These are phyloP conservation scores for Sarotherodon lohbergeri DNA, from an alignment of 2,113 vertebrate genomes.

Conservation along the genomic window DNA sequence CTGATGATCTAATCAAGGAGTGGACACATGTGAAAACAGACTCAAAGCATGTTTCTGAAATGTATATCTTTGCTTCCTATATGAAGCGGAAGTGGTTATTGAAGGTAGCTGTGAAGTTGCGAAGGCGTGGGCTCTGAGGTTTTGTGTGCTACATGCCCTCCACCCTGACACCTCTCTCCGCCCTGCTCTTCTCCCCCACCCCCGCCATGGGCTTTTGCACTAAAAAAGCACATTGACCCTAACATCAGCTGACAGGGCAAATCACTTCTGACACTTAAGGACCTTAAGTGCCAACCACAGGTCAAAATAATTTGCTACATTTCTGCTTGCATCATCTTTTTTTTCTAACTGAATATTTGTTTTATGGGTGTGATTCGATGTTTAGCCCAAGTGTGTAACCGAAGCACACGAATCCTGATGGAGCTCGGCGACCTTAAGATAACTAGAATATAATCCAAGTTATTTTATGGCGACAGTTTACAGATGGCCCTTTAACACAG, in stretches of 20 bases:
- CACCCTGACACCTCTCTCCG: conserved; percentile 47
- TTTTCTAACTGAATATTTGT: background rate
- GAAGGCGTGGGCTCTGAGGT: conserved; percentile 30
- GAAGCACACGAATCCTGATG: background rate
- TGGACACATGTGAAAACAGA: background rate
- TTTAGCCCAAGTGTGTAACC: background rate
- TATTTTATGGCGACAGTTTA: background rate
- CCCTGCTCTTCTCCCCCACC: background rate
- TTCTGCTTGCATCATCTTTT: background rate
- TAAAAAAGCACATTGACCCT: background rate
- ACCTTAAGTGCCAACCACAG: background rate
- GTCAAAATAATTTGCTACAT: background rate
- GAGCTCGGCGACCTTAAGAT: background rate
- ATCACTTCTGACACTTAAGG: conserved; percentile 2
- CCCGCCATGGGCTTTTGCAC: background rate
- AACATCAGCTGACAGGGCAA: background rate
- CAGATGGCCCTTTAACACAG: background rate
- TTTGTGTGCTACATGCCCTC: background rate
- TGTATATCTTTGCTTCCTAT: background rate
- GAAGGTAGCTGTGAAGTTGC: conserved; percentile 10
- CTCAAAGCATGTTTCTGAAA: background rate
- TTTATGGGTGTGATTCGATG: background rate
- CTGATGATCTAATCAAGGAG: conserved; percentile 27
- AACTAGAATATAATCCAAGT: background rate
- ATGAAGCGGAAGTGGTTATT: background rate